A percentile compares a stretch with the other conserved stretches of the same genome.
Evolutionary conservation across 2,113 vertebrate genomes (phyloP).

Genomic region (Megaleporinus macrocephalus): DNA sequence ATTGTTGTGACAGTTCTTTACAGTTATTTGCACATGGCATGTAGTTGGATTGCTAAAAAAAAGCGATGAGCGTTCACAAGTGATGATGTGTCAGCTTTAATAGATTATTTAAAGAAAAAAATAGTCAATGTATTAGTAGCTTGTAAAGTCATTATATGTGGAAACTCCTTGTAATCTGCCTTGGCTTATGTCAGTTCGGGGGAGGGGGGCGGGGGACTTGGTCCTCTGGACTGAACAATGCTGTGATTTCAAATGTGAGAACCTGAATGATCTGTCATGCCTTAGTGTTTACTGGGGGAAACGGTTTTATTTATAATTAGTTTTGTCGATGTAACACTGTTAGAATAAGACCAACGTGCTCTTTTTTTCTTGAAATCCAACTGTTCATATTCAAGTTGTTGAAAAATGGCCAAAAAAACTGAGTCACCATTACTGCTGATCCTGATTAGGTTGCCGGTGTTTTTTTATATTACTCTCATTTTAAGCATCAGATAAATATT

Average conservation of each 20-base stretch:
- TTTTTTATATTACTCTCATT: background rate
- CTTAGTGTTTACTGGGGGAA: constrained; percentile 20
- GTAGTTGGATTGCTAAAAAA: background rate
- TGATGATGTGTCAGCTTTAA: constrained; percentile 2
- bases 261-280: background rate
- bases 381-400: constrained; percentile 8
- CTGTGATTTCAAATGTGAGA: constrained; percentile 38
- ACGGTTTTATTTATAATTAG: constrained; percentile 22
- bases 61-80: constrained; percentile 1
- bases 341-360: constrained; percentile 29
- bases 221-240: constrained; percentile 21
- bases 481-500: background rate
- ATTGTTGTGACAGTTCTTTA: constrained; percentile 30
- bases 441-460: background rate
- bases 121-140: background rate
- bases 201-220: background rate
- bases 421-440: background rate
- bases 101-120: background rate
- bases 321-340: constrained; percentile 21
- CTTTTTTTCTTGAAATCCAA: constrained; percentile 14
- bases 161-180: background rate
- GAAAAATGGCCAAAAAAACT: constrained; percentile 3
- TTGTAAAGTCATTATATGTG: constrained; percentile 14
- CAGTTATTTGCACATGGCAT: constrained; percentile 24
- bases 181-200: background rate